Percentiles rank a stretch among this genome's conserved stretches.
Evolutionary conservation across 2,797 vertebrate species (phyloP).

Genomic region (Sylvia borin): DNA sequence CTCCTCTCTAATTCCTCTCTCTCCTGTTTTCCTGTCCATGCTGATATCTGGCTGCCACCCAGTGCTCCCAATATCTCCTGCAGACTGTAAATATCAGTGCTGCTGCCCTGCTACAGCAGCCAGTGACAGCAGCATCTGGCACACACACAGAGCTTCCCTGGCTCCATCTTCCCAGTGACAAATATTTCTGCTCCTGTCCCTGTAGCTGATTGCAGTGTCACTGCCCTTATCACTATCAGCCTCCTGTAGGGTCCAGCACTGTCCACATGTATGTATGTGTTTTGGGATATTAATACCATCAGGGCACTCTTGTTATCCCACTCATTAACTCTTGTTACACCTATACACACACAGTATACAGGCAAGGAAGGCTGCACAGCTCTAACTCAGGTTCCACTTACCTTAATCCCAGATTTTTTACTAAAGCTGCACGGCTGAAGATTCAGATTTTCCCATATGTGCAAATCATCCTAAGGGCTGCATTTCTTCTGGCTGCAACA

Average conservation of each 20-base stretch:
- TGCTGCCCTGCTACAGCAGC: neutral
- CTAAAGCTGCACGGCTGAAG: neutral
- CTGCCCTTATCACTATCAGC: neutral
- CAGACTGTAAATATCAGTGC: neutral
- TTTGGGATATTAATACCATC: neutral
- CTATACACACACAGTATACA: accelerated
- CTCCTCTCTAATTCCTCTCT: neutral
- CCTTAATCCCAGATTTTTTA: neutral
- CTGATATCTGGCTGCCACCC: neutral
- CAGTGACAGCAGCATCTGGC: neutral
- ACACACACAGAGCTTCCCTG: neutral
- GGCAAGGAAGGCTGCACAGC: neutral
- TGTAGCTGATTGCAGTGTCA: neutral
- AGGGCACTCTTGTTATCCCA: neutral
- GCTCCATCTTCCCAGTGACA: neutral
- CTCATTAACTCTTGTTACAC: neutral
- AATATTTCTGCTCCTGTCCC: neutral
- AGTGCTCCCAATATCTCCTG: neutral
- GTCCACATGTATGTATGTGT: neutral
- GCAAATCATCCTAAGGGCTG: neutral
- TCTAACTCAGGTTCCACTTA: neutral
- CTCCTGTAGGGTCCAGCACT: neutral
- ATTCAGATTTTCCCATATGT: neutral
- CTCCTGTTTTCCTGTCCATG: neutral
- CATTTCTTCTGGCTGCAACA: neutral